Evolutionary conservation across 2,797 vertebrate genomes (phyloP), one percentile per base, ranked within the genome.

Genomic region (Squalus acanthias): DNA sequence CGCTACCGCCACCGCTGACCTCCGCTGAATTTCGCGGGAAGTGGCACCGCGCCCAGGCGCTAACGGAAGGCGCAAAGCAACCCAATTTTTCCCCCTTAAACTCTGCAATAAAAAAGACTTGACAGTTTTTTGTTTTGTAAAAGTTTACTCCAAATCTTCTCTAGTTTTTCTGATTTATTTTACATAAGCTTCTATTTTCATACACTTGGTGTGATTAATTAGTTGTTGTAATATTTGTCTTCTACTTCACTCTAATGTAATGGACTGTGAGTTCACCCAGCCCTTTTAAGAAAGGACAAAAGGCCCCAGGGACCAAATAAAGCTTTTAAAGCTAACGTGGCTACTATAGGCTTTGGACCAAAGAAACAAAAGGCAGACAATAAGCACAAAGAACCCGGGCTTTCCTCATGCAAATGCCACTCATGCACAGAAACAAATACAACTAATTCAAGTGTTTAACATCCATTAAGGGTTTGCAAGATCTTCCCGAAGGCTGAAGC

Each of bases 361-460:
- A 46, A 46, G 63, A 69, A 93, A 69, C 63, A 93, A 69, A 92
- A 33, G 91, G 3, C 91, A 67, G 65, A 93, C n/a, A 69, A 26
- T 69, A 67, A 46, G 9, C n/a, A 69, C 65, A 69, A 69, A 93
- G 91, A 69, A 46, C 63, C 20, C 39, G 20, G 17, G 65, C 20
- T 93, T 93, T 93, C 63, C n/a, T 93, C 39, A 20, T 69, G 13
- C 91, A 24, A 93, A 93, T 17, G 65, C 91, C 20, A 93, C 63
- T 93, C n/a, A 24, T 93, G 63, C 91, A 93, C 6, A 93, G 65
- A 46, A 67, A 69, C 91, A 93, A 93, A 93, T 69, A 93, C 65
- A 93, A 69, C 91, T 46, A 93, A 69, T 93, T 69, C n/a, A 93
- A 69, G 63, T 67, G n/a, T 69, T 93, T 69, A 46, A 69, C 91